Percentiles rank a stretch among this genome's conserved stretches.
Evolutionary conservation across 2,888 invertebrate species (phyloP).

Genomic region (Athetis lepigone): DNA sequence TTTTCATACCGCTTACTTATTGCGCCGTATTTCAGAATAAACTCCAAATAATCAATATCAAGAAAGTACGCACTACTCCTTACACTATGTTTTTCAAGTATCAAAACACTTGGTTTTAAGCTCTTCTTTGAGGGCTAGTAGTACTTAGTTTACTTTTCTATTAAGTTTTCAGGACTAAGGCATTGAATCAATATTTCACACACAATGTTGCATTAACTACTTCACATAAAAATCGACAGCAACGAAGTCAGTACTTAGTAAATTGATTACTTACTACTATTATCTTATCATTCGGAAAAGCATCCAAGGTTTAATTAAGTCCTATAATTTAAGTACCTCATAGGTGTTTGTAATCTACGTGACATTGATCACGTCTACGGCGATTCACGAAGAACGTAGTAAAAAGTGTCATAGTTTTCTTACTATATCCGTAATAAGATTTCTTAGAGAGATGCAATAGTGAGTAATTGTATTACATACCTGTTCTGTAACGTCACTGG

Average conservation of each 20-base stretch:
- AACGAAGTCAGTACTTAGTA: neutral
- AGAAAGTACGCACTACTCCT: constrained; percentile 20
- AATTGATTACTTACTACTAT: neutral
- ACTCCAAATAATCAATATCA: constrained; percentile 16
- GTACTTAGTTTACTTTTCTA: neutral
- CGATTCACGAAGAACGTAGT: constrained; percentile 5
- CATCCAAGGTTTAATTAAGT: constrained; percentile 24
- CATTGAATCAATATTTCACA: neutral
- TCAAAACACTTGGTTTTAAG: constrained; percentile 2
- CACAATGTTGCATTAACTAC: too few relatives aligned
- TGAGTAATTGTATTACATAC: constrained; percentile 3
- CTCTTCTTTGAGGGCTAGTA: neutral
- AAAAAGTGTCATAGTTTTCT: constrained; percentile 23
- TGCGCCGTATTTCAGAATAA: constrained; percentile 31
- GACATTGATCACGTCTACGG: constrained; percentile 37
- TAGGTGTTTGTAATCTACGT: constrained; percentile 40
- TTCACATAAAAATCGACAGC: neutral
- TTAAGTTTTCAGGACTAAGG: neutral
- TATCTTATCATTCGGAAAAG: constrained; percentile 40
- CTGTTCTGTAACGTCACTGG: neutral
- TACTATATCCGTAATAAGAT: neutral
- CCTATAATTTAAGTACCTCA: constrained; percentile 15
- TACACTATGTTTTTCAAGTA: neutral
- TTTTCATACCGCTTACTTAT: constrained; percentile 7
- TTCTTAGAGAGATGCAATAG: constrained; percentile 8